Evolutionary conservation across 2,113 vertebrate genomes (phyloP), one percentile per base, ranked within the genome.

Genomic region (Hypanus sabinus): DNA sequence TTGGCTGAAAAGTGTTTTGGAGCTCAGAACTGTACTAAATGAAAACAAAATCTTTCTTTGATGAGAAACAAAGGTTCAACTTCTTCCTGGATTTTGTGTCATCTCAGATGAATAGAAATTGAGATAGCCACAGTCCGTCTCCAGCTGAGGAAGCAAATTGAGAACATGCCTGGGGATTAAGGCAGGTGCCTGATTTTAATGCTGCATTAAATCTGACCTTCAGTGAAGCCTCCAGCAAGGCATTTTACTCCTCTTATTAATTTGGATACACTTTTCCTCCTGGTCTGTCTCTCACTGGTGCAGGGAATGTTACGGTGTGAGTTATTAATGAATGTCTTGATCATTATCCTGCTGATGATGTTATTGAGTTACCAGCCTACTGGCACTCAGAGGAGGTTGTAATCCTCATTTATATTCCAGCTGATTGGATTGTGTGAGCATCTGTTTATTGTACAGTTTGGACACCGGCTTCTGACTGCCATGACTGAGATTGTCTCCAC

Each of bases 401-500:
- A 73, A 71, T 18, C 22, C 70, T 93, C 36, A 73, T 93, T 93
- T 46, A 71, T 93, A 55, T 75, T 30, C 14, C 2, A 30, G 24
- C 36, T 73, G 91, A 93, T 71, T 93, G 91, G 70, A 93, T 93
- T 93, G 68, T 24, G 5, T 7, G 38, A 24, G 70, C 91, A 93
- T 73, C 91, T 93, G 91, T 20, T 75, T 73, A 73, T 55, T 73
- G 91, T 93, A 93, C 91, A 87, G 27, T 57, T 60, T 55, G 22
- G 55, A 57, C 55, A 10, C 55, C 60, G 83, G 22, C 22, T 87
- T 1, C 83, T 30, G 24, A 60, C 60, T 60, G 27, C 55, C 24
- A 24, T 60, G 2, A 2, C 30, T 36, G 11, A 87, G 27, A 36
- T 46, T 83, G 36, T 16, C 38, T 16, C 38, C 38, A 12, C 20